A percentile compares a stretch with the other conserved stretches of the same genome.
phyloP scores from a whole-genome alignment of 2,888 invertebrate genomes.

The Orthosia gothica region DNA sequence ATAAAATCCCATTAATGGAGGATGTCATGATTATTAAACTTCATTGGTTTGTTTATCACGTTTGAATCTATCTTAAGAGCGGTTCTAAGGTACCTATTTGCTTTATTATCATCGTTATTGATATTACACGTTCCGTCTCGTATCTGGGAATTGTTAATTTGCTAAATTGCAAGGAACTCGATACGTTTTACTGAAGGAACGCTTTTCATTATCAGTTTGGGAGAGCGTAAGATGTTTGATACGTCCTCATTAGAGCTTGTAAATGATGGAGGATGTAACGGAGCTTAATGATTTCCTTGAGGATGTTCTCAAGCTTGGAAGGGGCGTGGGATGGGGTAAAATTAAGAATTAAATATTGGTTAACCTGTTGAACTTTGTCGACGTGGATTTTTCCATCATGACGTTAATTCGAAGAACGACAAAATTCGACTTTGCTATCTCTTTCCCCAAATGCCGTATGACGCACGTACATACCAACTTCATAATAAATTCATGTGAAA shows the following conservation, averaged over 20 bases:
- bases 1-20: conserved; percentile 30
- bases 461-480: conserved; percentile 22
- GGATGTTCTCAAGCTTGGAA: conserved; percentile 6
- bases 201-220: conserved; percentile 50
- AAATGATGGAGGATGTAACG: conserved; percentile 23
- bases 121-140: conserved; percentile 61
- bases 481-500: conserved; percentile 45
- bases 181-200: conserved; percentile 46
- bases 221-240: conserved; percentile 41
- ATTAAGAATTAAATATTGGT: background rate
- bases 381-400: background rate
- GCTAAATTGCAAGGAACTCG: conserved; percentile 61
- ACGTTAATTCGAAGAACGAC: background rate
- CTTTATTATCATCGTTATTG: conserved; percentile 69
- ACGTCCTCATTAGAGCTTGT: conserved; percentile 50
- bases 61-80: conserved; percentile 36
- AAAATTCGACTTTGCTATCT: background rate
- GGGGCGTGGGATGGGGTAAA: background rate
- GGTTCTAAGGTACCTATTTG: conserved; percentile 36
- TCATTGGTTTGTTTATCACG: conserved; percentile 42
- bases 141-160: conserved; percentile 67
- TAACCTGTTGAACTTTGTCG: conserved; percentile 7
- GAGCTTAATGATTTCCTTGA: conserved; percentile 42
- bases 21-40: conserved; percentile 36
- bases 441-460: conserved; percentile 5